These are phyloP conservation scores for Pseudoatta argentina DNA, from an alignment of 1,140 invertebrate genomes.

Conservation along the genomic window DNA sequence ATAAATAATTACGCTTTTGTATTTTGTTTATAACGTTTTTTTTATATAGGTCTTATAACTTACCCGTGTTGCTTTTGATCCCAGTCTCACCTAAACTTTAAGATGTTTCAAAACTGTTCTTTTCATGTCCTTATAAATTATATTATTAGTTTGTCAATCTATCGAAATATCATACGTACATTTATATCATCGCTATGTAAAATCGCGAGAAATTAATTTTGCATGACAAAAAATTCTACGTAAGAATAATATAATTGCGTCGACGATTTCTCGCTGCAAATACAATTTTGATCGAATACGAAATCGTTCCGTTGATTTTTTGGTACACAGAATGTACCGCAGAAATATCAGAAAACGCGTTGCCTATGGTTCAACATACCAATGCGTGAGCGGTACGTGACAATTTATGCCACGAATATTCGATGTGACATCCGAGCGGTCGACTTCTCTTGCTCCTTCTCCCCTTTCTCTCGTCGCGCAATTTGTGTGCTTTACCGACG, in stretches of 20 bases:
- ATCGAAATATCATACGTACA: background rate
- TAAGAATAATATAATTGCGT: background rate
- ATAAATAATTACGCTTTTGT: no score
- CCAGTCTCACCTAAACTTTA: no score
- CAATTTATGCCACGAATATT: constrained; percentile 69
- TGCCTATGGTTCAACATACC: background rate
- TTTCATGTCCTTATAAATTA: background rate
- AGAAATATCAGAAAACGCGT: constrained; percentile 36
- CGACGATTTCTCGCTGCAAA: background rate
- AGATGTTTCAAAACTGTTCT: no score
- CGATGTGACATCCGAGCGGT: constrained; percentile 69
- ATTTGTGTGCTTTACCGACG: constrained; percentile 74
- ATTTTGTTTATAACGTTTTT: no score
- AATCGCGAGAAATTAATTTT: background rate
- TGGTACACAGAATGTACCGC: background rate
- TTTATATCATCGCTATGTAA: background rate
- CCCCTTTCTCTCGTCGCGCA: constrained; percentile 56
- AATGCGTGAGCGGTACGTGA: constrained; percentile 27
- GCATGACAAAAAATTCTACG: background rate
- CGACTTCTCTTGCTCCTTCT: constrained; percentile 25
- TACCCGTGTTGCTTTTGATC: no score
- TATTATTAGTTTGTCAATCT: background rate
- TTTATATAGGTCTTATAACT: no score
- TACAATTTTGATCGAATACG: constrained; percentile 7
- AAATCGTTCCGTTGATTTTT: constrained; percentile 3